Base-by-base conservation (phyloP, 2,113 vertebrate species). In the Actenoides hombroni region DNA sequence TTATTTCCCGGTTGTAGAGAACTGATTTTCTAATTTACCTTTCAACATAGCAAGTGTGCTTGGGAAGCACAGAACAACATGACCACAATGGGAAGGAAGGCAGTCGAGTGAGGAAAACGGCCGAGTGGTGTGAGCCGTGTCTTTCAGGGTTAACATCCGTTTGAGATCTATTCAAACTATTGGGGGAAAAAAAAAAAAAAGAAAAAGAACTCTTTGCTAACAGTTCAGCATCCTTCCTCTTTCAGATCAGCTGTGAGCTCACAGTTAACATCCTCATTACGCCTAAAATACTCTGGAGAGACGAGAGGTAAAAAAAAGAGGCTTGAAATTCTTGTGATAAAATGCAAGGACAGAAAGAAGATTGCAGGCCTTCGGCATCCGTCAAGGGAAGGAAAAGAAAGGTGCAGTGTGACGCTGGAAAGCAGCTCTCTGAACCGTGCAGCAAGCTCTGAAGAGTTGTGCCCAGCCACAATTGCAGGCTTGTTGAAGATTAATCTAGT, bases 401-500 rank as follows among this genome's bases (percentile, higher is more conserved):
- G 74, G 54, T 8, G 51, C 44, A 25, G 14, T 1, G 1, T 1
- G 21, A 28, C 3, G 53, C 77, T 73, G 84, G 37, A 33, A 29
- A 19, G 88, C 42, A 59, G 82, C 64, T 59, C 42, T 2, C 21
- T 3, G 60, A 56, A 23, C 63, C 11, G 3, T 24, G 76, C 83
- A 21, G 75, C 1, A 2, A 0, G 5, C 78, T 26, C 76, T 4
- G 3, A 4, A 5, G 44, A 40, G 79, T 28, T 40, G 1, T 51
- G 68, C 57, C 74, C 77, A 18, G 74, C 86, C 74, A 18, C 90
- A 75, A 3, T 11, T 49, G 37, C 83, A 29, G 86, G 25, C 93
- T 56, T 6, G 83, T 2, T 37, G 77, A 59, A 69, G 92, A 96
- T 93, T 96, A 96, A 93, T 96, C 70, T 56, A 76, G 61, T 83